Evolutionary conservation across 2,888 invertebrate genomes (phyloP).

Genomic region (Sminthurinus aureus): DNA sequence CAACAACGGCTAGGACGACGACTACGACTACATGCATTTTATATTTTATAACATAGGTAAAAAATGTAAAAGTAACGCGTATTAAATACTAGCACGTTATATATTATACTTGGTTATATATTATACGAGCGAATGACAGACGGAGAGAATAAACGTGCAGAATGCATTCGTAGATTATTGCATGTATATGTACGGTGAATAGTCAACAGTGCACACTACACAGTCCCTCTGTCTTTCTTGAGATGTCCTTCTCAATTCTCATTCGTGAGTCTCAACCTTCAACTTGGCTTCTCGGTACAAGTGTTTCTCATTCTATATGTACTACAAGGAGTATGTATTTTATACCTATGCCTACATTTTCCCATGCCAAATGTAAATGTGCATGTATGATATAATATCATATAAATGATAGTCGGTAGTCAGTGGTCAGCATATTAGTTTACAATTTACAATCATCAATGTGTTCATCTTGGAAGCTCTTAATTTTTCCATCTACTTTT

Average conservation of each 20-base stretch:
- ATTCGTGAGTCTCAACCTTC: not conserved
- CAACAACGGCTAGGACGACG: no score
- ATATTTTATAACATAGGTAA: not conserved
- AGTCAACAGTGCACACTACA: no score
- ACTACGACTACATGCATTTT: no score
- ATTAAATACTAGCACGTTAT: no score
- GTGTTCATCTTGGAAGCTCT: no score
- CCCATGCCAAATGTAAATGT: not conserved
- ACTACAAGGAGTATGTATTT: not conserved
- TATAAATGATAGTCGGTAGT: not conserved
- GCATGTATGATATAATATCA: not conserved
- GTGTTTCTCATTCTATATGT: no score
- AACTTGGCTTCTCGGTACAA: not conserved
- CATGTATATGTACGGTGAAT: not conserved
- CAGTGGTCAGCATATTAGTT: not conserved
- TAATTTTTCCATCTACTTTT: no score
- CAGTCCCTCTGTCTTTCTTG: not conserved
- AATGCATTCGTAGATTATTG: not conserved
- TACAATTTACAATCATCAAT: no score
- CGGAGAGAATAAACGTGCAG: not conserved
- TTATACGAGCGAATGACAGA: not conserved
- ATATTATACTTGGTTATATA: no score
- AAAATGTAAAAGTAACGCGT: not conserved
- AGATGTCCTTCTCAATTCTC: not conserved
- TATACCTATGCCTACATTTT: not conserved